These are phyloP conservation scores for Hoplias malabaricus DNA, from an alignment of 2,113 vertebrate species.

Conservation along the genomic window DNA sequence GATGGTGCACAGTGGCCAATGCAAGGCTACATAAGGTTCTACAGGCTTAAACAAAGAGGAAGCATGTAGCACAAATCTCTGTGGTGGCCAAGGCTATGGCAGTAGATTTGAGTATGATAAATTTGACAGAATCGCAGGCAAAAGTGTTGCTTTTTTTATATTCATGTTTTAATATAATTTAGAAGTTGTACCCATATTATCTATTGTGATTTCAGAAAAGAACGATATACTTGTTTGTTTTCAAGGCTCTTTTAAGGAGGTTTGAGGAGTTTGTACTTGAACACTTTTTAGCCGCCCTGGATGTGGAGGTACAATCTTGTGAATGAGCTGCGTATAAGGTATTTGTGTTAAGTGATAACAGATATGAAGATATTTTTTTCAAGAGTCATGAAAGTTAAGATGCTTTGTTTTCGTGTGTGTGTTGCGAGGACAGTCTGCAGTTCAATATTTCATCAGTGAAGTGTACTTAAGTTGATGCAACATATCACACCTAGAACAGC, in stretches of 20 bases:
- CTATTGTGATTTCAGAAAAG: too few species aligned
- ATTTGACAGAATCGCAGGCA: neutral
- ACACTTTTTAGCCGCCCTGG: conserved; percentile 10
- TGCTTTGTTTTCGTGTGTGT: neutral
- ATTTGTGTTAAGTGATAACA: neutral
- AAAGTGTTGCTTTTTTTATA: conserved; percentile 29
- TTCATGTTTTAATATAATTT: conserved; percentile 38
- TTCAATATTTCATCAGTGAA: neutral
- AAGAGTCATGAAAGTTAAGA: too few species aligned
- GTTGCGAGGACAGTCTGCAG: neutral
- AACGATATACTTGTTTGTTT: conserved; percentile 55
- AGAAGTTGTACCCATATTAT: too few species aligned
- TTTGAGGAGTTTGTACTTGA: conserved; percentile 18
- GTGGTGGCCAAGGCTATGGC: neutral
- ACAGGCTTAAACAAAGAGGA: neutral
- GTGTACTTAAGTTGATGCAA: conserved; percentile 36
- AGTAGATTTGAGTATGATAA: neutral
- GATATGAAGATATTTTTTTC: neutral
- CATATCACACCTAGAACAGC: conserved; percentile 8
- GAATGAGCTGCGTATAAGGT: conserved; percentile 25
- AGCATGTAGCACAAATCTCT: conserved; percentile 4
- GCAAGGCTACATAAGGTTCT: neutral
- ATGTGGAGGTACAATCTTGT: neutral
- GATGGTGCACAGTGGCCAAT: neutral
- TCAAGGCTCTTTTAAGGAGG: conserved; percentile 12